A percentile compares a stretch with the other conserved stretches of the same genome.
These are phyloP conservation scores for Synanthedon formicaeformis DNA, from an alignment of 2,888 invertebrate species.

Conservation along the genomic window DNA sequence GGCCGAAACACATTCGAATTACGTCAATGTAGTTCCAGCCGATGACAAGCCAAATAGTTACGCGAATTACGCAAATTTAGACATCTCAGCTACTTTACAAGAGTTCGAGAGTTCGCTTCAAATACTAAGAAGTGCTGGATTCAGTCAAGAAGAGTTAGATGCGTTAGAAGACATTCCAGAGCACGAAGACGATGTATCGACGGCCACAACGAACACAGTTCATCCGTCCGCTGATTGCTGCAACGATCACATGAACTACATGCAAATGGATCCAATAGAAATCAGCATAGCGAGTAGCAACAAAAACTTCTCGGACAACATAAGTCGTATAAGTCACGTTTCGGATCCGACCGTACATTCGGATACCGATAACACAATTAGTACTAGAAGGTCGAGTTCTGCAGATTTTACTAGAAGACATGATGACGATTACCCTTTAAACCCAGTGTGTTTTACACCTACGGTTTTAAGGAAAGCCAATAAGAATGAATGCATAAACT, in stretches of 20 bases:
- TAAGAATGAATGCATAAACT: slow-evolving; percentile 50
- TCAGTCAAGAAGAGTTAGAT: slow-evolving; percentile 69
- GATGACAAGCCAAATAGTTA: slow-evolving; percentile 29
- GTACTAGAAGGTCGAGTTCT: slow-evolving; percentile 71
- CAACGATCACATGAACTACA: slow-evolving; percentile 48
- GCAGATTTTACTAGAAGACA: slow-evolving; percentile 73
- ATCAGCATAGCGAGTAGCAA: slow-evolving; percentile 49
- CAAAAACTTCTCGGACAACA: slow-evolving; percentile 60
- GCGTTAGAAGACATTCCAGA: slow-evolving; percentile 59
- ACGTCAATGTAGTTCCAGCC: slow-evolving; percentile 61
- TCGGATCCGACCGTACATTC: slow-evolving; percentile 56
- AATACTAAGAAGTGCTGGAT: slow-evolving; percentile 71
- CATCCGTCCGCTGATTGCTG: slow-evolving; percentile 47
- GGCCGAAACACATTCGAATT: slow-evolving; percentile 51
- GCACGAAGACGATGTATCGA: slow-evolving; percentile 54
- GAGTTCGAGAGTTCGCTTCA: slow-evolving; percentile 84
- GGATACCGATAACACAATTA: slow-evolving; percentile 50
- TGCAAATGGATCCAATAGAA: slow-evolving; percentile 54
- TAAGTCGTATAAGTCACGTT: slow-evolving; percentile 68
- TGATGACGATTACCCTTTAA: slow-evolving; percentile 53
- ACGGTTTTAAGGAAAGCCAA: slow-evolving; percentile 49
- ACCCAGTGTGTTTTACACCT: slow-evolving; percentile 52
- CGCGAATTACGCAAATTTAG: slow-evolving; percentile 79
- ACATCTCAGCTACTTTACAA: slow-evolving; percentile 80
- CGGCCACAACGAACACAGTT: slow-evolving; percentile 48